These are phyloP conservation scores for Lithophane socia DNA, from an alignment of 2,888 invertebrate genomes.

Conservation along the genomic window DNA sequence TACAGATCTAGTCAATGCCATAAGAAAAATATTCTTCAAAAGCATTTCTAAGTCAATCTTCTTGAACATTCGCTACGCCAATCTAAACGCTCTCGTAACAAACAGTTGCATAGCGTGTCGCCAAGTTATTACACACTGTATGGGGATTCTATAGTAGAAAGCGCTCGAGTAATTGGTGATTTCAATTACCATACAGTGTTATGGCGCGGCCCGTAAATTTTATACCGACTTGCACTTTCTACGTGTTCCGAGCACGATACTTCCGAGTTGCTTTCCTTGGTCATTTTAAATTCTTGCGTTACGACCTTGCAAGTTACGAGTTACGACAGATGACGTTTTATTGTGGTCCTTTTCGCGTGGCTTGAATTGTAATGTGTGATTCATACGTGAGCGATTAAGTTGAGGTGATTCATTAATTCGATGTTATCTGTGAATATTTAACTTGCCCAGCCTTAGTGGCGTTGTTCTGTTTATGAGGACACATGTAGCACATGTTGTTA, in stretches of 20 bases:
- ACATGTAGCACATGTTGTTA: constrained; percentile 32
- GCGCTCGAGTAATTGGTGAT: constrained; percentile 80
- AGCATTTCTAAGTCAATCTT: constrained; percentile 46
- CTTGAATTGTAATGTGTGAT: constrained; percentile 80
- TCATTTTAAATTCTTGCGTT: constrained; percentile 52
- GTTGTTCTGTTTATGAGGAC: constrained; percentile 48
- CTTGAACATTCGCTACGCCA: constrained; percentile 50
- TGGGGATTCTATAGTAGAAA: constrained; percentile 79
- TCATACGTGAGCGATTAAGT: constrained; percentile 77
- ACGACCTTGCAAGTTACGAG: constrained; percentile 70
- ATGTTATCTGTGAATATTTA: constrained; percentile 62
- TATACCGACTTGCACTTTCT: constrained; percentile 86
- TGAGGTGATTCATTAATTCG: constrained; percentile 75
- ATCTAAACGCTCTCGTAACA: constrained; percentile 57
- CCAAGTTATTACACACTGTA: constrained; percentile 72
- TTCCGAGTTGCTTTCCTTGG: constrained; percentile 78
- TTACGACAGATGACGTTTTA: constrained; percentile 68
- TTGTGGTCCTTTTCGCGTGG: constrained; percentile 77
- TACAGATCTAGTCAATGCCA: constrained; percentile 9
- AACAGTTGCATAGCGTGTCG: constrained; percentile 72
- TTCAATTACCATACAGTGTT: constrained; percentile 83
- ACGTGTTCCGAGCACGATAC: constrained; percentile 79
- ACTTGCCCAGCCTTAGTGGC: constrained; percentile 48
- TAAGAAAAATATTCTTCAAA: constrained; percentile 23
- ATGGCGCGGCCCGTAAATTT: constrained; percentile 80